phyloP scores from a whole-genome alignment of 1,140 invertebrate genomes.

The Hetaerina americana region DNA sequence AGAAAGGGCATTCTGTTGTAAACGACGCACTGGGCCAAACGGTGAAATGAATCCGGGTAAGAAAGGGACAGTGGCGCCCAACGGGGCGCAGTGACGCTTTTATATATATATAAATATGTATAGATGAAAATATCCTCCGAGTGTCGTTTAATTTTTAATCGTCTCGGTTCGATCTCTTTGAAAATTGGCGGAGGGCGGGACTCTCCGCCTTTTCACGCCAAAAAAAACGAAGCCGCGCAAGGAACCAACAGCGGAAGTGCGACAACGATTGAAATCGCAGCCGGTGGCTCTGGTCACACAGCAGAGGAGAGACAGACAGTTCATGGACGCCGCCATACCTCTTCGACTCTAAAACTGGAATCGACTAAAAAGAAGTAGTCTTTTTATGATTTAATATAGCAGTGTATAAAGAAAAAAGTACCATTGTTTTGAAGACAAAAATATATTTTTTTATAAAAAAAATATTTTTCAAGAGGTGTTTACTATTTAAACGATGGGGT shows the following conservation, averaged over 20 bases:
- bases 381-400: not conserved
- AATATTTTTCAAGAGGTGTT: not conserved
- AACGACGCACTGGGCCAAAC: too few relatives aligned
- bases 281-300: too few relatives aligned
- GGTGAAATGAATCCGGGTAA: not conserved
- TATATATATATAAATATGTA: not conserved
- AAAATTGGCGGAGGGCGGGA: not conserved
- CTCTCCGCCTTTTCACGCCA: not conserved
- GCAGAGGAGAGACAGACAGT: too few relatives aligned
- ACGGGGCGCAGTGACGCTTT: not conserved
- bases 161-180: not conserved
- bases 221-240: not conserved
- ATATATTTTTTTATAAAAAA: constrained; percentile 1
- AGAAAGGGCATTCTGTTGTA: too few relatives aligned
- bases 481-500: too few relatives aligned
- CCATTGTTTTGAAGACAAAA: not conserved
- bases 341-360: not conserved
- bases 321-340: not conserved
- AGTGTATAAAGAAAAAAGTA: not conserved
- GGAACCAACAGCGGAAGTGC: not conserved
- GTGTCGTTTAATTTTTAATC: too few relatives aligned
- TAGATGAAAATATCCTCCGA: too few relatives aligned
- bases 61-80: not conserved
- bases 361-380: not conserved
- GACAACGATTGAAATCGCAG: too few relatives aligned